Evolutionary conservation across 2,888 invertebrate species (phyloP), one percentile per base, ranked within the genome.

Genomic region (Drosophila fungiperda): DNA sequence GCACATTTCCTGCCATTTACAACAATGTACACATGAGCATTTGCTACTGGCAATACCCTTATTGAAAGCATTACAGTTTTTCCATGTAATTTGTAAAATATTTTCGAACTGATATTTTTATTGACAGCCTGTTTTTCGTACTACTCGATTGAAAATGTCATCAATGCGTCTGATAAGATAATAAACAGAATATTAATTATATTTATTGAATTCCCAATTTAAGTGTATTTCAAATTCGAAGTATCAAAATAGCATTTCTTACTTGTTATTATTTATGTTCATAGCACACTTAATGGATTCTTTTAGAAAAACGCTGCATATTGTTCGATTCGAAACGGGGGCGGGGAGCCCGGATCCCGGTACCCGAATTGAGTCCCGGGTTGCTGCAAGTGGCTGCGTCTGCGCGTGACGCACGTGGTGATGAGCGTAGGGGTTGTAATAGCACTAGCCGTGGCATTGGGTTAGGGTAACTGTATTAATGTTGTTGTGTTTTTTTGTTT

Each of bases 401-500:
- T 85, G 85, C 89, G 79, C 85, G 87, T 85, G 84, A 89, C 87
- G 75, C 85, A 85, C 82, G 84, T 87, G 85, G 77, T 86, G 83
- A 55, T 50, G 59, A 11, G 53, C 58, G 69, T 73, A 84, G 85
- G 82, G 82, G 82, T 82, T 78, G 80, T 35, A 40, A 57, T 32
- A 32, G n/a, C n/a, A 15, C 15, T 6, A 20, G 33, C 15, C 23
- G 23, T 32, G 54, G 53, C 11, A 40, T 50, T 49, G 62, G 35
- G 35, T 54, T 32, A 52, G 62, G 45, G 68, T 45, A 42, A 48
- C n/a, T 49, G 49, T 20, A 26, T 38, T 12, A 20, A 65, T 52
- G 20, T 52, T 32, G n/a, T 20, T 12, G 26, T 26, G 35, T 49
- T n/a, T 45, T 15, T 20, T 15, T 72, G 5, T 12, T 29, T 50